These are phyloP conservation scores for Drosophila diplacantha DNA, from an alignment of 2,888 invertebrate genomes.

Conservation along the genomic window DNA sequence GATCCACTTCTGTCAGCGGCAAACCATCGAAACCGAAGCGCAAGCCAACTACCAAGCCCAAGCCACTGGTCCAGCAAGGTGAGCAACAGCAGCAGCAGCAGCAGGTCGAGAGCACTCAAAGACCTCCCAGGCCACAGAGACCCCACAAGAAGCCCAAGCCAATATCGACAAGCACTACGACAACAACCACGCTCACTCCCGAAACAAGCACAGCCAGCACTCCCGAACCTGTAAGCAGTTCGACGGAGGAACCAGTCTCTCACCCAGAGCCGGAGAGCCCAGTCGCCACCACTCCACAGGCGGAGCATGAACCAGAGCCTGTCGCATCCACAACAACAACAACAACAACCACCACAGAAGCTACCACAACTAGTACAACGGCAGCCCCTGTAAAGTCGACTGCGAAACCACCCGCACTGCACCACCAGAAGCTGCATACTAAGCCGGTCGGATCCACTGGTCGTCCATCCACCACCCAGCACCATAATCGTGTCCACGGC, in stretches of 20 bases:
- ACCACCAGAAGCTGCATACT: constrained; percentile 51
- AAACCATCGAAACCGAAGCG: constrained; percentile 51
- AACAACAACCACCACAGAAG: constrained; percentile 39
- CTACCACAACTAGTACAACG: constrained; percentile 21
- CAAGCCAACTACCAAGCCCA: constrained; percentile 43
- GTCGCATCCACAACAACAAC: constrained; percentile 3
- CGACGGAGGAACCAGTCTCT: constrained; percentile 14
- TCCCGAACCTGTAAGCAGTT: constrained; percentile 1
- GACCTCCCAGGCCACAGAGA: constrained; percentile 40
- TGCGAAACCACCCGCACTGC: constrained; percentile 39
- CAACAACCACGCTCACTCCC: constrained; percentile 17
- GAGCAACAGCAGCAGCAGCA: constrained; percentile 40
- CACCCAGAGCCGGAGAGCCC: constrained; percentile 25
- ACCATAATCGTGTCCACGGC: constrained; percentile 49
- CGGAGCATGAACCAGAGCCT: constrained; percentile 9
- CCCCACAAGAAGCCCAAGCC: constrained; percentile 53
- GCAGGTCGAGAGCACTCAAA: constrained; percentile 35
- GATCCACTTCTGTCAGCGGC: constrained; percentile 10
- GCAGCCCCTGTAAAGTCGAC: constrained; percentile 36
- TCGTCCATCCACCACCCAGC: constrained; percentile 34
- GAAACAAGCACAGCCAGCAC: constrained; percentile 13
- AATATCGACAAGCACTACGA: constrained; percentile 28
- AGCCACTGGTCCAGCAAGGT: constrained; percentile 31
- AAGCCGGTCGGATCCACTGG: constrained; percentile 36
- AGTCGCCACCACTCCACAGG: constrained; percentile 14